phyloP scores from a whole-genome alignment of 2,113 vertebrate species.

The Natator depressus region DNA sequence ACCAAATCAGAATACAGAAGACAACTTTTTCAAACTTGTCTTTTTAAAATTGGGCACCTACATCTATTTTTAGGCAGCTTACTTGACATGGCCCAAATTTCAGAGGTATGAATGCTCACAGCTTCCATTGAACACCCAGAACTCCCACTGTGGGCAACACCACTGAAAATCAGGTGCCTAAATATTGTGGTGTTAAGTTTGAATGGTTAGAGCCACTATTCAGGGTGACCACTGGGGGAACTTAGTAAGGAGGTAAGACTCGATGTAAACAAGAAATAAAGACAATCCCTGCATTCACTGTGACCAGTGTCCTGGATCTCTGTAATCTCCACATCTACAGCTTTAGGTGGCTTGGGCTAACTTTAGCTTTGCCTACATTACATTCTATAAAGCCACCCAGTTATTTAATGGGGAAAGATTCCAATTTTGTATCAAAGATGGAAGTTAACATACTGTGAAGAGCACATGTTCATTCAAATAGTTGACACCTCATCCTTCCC shows the following conservation, averaged over 20 bases:
- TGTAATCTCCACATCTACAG: not conserved
- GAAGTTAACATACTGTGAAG: not conserved
- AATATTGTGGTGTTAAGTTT: not conserved
- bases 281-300: not conserved
- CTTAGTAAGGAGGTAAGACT: not conserved
- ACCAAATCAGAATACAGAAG: not conserved
- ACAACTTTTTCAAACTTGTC: not conserved
- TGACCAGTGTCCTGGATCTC: not conserved
- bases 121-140: not conserved
- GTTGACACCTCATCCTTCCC: not conserved
- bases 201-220: not conserved
- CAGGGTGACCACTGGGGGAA: not conserved
- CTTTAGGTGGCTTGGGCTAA: not conserved
- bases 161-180: not conserved
- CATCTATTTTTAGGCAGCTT: not conserved
- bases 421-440: not conserved
- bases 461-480: not conserved
- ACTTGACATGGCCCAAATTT: not conserved
- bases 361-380: not conserved
- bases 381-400: not conserved
- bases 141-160: not conserved
- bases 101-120: not conserved
- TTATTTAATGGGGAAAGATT: not conserved
- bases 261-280: not conserved
- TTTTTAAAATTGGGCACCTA: not conserved